Conservation (phyloP, 2,113 vertebrate species). For the Eurypyga helias region DNA sequence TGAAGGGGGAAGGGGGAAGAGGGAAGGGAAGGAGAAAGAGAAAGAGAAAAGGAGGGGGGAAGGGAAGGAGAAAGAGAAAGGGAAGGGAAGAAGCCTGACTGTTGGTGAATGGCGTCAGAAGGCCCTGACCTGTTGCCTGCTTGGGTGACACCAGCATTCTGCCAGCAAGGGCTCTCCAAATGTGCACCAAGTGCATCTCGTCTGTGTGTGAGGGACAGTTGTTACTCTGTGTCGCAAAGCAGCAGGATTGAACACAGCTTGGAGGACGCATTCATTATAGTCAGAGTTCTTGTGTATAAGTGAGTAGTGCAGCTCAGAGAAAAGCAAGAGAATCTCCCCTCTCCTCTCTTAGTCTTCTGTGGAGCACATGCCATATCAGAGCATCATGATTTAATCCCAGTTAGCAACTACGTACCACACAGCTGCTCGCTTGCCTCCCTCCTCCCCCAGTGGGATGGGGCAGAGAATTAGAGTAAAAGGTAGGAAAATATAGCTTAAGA, state of each 20-base stretch:
- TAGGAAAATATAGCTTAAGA: no score
- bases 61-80: background rate
- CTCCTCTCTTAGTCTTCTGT: background rate
- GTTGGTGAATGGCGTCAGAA: background rate
- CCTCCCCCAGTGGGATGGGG: no score
- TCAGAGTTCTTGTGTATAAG: background rate
- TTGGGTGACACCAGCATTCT: background rate
- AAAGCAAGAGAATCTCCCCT: background rate
- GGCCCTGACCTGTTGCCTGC: background rate
- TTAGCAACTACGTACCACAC: no score
- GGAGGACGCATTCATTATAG: background rate
- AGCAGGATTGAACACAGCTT: background rate
- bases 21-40: background rate
- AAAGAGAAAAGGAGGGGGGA: no score
- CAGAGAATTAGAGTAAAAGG: no score
- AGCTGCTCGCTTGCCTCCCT: no score
- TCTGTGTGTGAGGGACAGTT: background rate
- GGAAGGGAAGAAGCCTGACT: background rate
- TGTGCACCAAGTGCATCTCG: background rate
- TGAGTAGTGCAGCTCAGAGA: background rate
- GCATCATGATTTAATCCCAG: no score
- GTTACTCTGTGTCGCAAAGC: background rate
- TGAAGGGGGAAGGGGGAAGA: no score
- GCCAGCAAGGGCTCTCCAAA: background rate
- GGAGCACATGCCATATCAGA: fast-evolving